Base-by-base conservation (phyloP, 2,113 vertebrate species). In the Poicephalus meyeri region DNA sequence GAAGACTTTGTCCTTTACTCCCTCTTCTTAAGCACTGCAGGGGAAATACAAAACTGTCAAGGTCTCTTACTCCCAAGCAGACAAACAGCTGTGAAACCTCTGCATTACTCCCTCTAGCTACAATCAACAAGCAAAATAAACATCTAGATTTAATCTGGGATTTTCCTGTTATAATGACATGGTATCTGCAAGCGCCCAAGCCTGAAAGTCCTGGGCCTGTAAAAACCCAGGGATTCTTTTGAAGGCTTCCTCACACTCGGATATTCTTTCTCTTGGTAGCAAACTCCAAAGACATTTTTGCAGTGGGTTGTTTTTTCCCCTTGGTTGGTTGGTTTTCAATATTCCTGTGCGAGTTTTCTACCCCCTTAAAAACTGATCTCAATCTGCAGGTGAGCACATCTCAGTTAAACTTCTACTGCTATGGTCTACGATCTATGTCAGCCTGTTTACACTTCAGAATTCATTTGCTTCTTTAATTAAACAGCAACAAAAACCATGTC, bases 41-140 rank as follows among this genome's bases (percentile, higher is more conserved):
- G 33, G 61, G 46, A 58, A 89, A n/a, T 2, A 44, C 26, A 64
- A 35, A 71, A 50, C 29, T 16, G 39, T 5, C 6, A n/a, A 41
- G 19, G 7, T 56, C 23, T 39, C 25, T 20, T 9, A 21, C 16
- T 58, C 42, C 53, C 47, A 41, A 26, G 21, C 52, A 69, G 53
- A 63, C 16, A 17, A 61, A 63, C 21, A 61, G 19, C 53, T 81
- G 64, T 78, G 73, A 49, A 50, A 74, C 33, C 33, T 73, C 47
- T 64, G 56, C n/a, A 16, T 44, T 63, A 31, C 42, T 88, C 89
- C 70, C 82, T 70, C 86, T 70, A 53, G 50, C 65, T 90, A 74
- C 44, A 29, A 31, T 16, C 2, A 0, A 1, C 26, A 78, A 65
- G 8, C 17, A 24, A 92, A 35, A 35, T 26, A 28, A 91, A 80